phyloP scores from a whole-genome alignment of 2,888 invertebrate genomes.

The Hypomecis atomaria region DNA sequence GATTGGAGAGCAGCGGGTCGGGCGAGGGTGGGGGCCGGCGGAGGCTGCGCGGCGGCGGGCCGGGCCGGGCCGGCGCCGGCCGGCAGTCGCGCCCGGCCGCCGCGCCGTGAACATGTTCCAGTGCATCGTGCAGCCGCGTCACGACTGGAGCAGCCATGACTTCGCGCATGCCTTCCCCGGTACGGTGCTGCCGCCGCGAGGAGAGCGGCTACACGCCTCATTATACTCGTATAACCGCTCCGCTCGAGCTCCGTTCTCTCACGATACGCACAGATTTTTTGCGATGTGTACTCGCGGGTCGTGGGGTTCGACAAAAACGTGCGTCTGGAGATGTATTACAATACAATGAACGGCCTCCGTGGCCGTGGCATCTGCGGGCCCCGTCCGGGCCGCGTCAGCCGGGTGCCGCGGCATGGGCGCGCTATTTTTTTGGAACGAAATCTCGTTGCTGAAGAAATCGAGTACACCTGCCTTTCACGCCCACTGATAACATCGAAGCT shows the following conservation, averaged over 20 bases:
- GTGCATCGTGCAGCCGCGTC: conserved; percentile 92
- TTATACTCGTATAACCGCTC: not conserved
- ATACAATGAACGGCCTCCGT: too few relatives aligned
- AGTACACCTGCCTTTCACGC: too few relatives aligned
- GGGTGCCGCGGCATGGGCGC: too few relatives aligned
- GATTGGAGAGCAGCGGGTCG: conserved; percentile 11
- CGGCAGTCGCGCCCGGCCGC: conserved; percentile 18
- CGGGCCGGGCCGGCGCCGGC: conserved; percentile 16
- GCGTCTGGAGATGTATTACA: not conserved
- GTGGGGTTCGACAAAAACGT: not conserved
- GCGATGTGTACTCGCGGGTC: not conserved
- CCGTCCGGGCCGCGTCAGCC: too few relatives aligned
- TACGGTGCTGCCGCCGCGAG: conserved; percentile 56
- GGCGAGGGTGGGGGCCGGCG: conserved; percentile 44
- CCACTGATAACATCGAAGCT: too few relatives aligned
- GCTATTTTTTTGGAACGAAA: too few relatives aligned
- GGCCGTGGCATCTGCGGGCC: too few relatives aligned
- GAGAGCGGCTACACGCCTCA: not conserved
- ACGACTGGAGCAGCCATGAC: conserved; percentile 89
- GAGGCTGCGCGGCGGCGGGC: conserved; percentile 52
- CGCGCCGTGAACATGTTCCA: conserved; percentile 87
- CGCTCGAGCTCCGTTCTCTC: too few relatives aligned
- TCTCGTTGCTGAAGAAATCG: too few relatives aligned
- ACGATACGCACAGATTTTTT: not conserved
- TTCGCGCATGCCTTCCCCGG: conserved; percentile 91